phyloP scores from a whole-genome alignment of 2,888 invertebrate genomes.

The Reticulitermes lucifugus region DNA sequence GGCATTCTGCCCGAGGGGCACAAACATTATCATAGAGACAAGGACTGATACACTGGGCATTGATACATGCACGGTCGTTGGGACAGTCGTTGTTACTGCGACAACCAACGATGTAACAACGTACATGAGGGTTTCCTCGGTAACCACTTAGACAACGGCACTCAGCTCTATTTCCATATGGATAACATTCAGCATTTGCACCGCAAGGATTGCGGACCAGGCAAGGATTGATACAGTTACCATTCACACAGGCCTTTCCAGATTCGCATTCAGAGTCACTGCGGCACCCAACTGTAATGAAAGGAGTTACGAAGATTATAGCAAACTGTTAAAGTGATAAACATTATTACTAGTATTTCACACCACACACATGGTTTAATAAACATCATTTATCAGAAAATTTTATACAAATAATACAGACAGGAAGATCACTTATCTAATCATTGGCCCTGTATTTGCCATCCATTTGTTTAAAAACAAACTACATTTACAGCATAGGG shows the following conservation, averaged over 20 bases:
- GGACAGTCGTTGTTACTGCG: constrained; percentile 90
- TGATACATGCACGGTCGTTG: constrained; percentile 84
- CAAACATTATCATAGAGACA: constrained; percentile 84
- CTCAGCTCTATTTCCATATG: constrained; percentile 76
- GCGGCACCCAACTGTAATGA: constrained; percentile 77
- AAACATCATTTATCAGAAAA: too few relatives aligned
- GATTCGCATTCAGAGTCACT: constrained; percentile 86
- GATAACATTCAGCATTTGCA: constrained; percentile 84
- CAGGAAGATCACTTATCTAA: too few relatives aligned
- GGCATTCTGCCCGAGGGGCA: constrained; percentile 81
- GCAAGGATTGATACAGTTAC: constrained; percentile 89
- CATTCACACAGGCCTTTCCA: constrained; percentile 85
- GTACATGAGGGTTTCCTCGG: constrained; percentile 80
- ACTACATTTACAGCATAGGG: too few relatives aligned
- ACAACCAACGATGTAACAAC: constrained; percentile 85
- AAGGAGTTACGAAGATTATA: not conserved
- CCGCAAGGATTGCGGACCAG: constrained; percentile 84
- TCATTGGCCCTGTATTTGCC: too few relatives aligned
- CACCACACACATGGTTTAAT: too few relatives aligned
- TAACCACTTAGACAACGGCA: constrained; percentile 87
- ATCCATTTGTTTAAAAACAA: too few relatives aligned
- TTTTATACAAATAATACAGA: too few relatives aligned
- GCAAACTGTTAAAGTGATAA: not conserved
- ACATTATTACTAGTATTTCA: too few relatives aligned
- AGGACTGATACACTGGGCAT: constrained; percentile 87